phyloP scores from a whole-genome alignment of 2,888 invertebrate species.

The Aspidiotus destructor region DNA sequence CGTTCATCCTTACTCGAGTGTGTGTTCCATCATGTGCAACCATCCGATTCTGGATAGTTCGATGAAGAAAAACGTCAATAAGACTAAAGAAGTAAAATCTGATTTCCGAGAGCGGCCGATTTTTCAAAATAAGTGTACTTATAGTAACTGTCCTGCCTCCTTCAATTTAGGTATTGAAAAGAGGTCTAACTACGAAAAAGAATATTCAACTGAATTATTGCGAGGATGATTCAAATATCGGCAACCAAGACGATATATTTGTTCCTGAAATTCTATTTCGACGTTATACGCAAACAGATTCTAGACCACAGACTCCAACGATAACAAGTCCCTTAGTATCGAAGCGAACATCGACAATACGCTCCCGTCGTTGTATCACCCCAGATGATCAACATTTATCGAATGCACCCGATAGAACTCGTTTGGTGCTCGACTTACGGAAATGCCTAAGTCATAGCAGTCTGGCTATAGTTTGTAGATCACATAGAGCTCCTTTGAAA shows the following conservation, averaged over 20 bases:
- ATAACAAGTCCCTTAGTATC: too few relatives aligned
- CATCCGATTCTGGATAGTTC: neutral
- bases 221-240: neutral
- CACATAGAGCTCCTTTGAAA: too few relatives aligned
- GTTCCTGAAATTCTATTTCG: conserved; percentile 42
- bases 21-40: neutral
- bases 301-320: conserved; percentile 68
- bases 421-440: conserved; percentile 62
- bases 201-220: neutral
- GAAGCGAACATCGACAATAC: conserved; percentile 52
- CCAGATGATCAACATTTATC: conserved; percentile 53
- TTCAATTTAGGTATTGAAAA: neutral
- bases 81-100: neutral
- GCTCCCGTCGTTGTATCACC: conserved; percentile 51
- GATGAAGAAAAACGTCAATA: neutral
- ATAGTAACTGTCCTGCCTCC: neutral
- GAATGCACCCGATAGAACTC: conserved; percentile 47
- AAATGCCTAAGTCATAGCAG: conserved; percentile 56
- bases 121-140: too few relatives aligned
- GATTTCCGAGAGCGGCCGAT: neutral
- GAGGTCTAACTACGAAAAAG: neutral
- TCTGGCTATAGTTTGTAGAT: conserved; percentile 36
- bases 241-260: conserved; percentile 38
- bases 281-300: conserved; percentile 78
- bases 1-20: neutral